Conservation (phyloP, 2,113 vertebrate genomes). For the Calypte anna region DNA sequence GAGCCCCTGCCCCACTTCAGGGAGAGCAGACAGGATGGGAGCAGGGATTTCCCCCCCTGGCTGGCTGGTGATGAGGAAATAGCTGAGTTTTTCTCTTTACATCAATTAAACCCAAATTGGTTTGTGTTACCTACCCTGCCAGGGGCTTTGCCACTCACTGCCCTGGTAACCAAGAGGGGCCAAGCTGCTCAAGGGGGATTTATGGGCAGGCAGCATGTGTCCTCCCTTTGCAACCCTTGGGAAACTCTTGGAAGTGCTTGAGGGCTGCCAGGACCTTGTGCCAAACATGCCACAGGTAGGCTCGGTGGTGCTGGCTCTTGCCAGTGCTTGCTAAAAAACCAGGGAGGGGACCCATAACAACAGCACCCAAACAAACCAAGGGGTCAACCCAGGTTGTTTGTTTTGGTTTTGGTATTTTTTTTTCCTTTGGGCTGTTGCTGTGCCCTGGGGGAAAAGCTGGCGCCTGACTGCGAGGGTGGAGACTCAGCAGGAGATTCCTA, state of each 20-base stretch:
- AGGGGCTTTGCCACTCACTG: not conserved
- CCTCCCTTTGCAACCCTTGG: fast-evolving
- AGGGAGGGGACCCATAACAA: not conserved
- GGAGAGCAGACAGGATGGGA: not conserved
- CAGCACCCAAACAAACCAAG: slow-evolving; percentile 1
- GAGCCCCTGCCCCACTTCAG: not conserved
- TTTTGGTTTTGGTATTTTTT: too few species aligned
- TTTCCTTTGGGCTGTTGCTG: not conserved
- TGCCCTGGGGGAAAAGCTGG: fast-evolving
- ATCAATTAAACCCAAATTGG: not conserved
- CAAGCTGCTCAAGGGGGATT: not conserved
- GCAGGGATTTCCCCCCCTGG: not conserved
- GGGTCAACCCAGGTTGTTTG: not conserved
- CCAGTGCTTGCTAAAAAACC: fast-evolving
- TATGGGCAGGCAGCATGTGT: not conserved
- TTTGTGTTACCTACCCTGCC: not conserved
- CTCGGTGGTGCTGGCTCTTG: not conserved
- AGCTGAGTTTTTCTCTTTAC: not conserved
- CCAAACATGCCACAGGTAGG: not conserved
- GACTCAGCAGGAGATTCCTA: slow-evolving; percentile 28
- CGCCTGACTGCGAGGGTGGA: not conserved
- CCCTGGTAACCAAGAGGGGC: not conserved
- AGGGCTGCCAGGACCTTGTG: not conserved
- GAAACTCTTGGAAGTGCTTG: not conserved
- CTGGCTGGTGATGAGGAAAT: not conserved